phyloP scores from a whole-genome alignment of 2,888 invertebrate genomes.

The Selenia dentaria region DNA sequence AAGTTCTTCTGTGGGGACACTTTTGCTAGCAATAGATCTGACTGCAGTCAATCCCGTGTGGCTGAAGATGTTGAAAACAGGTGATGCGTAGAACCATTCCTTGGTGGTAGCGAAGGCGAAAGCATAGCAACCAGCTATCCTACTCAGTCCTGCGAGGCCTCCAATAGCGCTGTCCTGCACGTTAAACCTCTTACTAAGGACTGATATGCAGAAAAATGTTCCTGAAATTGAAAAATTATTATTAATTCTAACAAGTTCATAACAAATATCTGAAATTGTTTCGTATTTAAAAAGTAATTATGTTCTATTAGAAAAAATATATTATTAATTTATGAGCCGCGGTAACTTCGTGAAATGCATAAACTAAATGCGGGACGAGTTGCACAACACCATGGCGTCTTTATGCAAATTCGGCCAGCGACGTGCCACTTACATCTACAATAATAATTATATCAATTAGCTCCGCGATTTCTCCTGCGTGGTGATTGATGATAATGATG shows the following conservation, averaged over 20 bases:
- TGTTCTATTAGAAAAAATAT: too few species aligned
- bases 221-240: too few species aligned
- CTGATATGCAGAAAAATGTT: conserved; percentile 73
- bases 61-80: conserved; percentile 80
- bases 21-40: conserved; percentile 82
- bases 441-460: too few species aligned
- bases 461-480: too few species aligned
- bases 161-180: conserved; percentile 80
- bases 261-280: too few species aligned
- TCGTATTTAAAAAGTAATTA: conserved; percentile 5
- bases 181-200: conserved; percentile 68
- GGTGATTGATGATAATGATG: too few species aligned
- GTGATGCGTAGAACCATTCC: conserved; percentile 77
- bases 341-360: neutral
- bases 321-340: too few species aligned
- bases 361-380: too few species aligned
- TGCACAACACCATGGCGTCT: too few species aligned
- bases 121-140: conserved; percentile 79
- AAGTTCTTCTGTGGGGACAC: conserved; percentile 82
- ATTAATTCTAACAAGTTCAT: too few species aligned
- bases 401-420: too few species aligned
- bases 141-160: conserved; percentile 74
- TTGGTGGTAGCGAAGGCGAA: conserved; percentile 77
- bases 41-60: conserved; percentile 83
- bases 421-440: too few species aligned